These are phyloP conservation scores for Zaprionus vittiger DNA, from an alignment of 1,140 invertebrate species.

Conservation along the genomic window DNA sequence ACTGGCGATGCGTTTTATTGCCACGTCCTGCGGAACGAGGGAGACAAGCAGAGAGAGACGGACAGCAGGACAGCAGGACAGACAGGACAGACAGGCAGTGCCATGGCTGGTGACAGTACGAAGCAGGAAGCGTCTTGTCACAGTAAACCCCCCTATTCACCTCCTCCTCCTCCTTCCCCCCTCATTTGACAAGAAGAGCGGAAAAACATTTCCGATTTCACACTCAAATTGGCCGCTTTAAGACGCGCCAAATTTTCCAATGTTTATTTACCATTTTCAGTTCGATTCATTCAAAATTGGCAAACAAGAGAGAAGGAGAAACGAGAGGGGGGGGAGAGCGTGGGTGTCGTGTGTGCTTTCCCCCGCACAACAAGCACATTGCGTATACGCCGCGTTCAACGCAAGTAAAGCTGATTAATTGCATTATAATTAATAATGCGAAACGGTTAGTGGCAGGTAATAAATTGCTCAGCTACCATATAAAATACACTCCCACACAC, in stretches of 20 bases:
- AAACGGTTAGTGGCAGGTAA: conserved; percentile 79
- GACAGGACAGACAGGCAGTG: neutral
- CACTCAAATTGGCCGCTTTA: conserved; percentile 57
- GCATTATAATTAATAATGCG: conserved; percentile 76
- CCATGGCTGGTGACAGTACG: conserved; percentile 8
- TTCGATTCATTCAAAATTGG: conserved; percentile 71
- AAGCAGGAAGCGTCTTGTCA: conserved; percentile 28
- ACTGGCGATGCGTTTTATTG: conserved; percentile 72
- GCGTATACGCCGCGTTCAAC: conserved; percentile 74
- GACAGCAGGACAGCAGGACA: conserved; percentile 27
- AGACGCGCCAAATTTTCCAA: conserved; percentile 47
- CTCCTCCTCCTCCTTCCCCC: neutral
- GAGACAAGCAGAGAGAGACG: conserved; percentile 9
- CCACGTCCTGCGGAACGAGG: conserved; percentile 53
- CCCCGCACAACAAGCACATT: conserved; percentile 13
- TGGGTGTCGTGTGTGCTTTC: neutral
- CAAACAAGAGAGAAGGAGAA: too few relatives aligned
- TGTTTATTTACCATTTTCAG: conserved; percentile 77
- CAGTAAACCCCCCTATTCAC: neutral
- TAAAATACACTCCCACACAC: neutral
- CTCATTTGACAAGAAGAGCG: conserved; percentile 5
- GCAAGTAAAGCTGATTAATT: conserved; percentile 79
- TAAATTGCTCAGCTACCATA: conserved; percentile 59
- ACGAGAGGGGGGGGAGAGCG: too few relatives aligned
- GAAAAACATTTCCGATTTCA: conserved; percentile 75